Evolutionary conservation across 1,140 invertebrate genomes (phyloP), one percentile per base, ranked within the genome.

Genomic region (Anoplolepis gracilipes): DNA sequence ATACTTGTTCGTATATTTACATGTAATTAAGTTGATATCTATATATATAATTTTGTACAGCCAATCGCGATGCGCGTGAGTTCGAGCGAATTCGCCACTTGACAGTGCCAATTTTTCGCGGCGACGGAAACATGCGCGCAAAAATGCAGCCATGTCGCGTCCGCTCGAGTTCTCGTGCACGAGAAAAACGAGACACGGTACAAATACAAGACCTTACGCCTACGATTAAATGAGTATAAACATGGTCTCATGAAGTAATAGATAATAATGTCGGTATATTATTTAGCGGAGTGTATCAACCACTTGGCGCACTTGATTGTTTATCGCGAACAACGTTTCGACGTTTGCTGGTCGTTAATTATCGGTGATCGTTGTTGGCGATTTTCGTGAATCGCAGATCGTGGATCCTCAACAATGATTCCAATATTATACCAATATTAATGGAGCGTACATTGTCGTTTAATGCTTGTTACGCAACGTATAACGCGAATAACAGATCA

Each of bases 181-280:
- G 22, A 53, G n/a, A 13, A 57, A 84, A 87, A 89, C 88, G 90
- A 94, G 90, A 92, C 85, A 94, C 92, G 93, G 94, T 95, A 95
- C 94, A 95, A 95, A 95, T 93, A 92, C 93, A 93, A 49, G 91
- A 95, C 91, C 92, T 95, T 94, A 94, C 79, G 86, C 84, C 86
- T 90, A 89, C 87, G 84, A 64, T 49, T n/a, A 87, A 89, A 73
- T 77, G 53, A 59, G n/a, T n/a, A 62, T 81, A 39, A 84, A 90
- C 82, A 87, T 65, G 69, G 76, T 85, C 70, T 84, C 70, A 69
- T 49, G 57, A 85, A 67, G 57, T 65, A 49, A 75, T 76, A 72
- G 72, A 73, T 73, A 79, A 90, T 90, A 88, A 82, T 86, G 81
- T 88, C 86, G 88, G 62, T 85, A 87, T 39, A 73, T 46, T 76